Conservation (phyloP, 1,140 invertebrate genomes). For the Hyphantria cunea region DNA sequence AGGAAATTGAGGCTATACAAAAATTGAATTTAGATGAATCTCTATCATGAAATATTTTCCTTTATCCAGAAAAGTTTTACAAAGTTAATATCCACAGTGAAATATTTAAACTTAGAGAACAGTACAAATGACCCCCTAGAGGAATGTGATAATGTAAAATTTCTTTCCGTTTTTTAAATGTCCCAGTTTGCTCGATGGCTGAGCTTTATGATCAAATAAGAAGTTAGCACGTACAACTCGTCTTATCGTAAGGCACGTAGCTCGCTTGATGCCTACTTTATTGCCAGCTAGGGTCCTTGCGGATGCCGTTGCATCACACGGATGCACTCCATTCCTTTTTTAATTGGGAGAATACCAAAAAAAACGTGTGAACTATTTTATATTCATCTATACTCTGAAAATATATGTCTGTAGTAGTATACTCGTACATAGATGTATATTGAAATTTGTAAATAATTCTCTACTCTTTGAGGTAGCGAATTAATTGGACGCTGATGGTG, state of each 20-base stretch:
- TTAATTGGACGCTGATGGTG: conserved; percentile 15
- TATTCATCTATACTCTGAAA: no score
- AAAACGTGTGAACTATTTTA: conserved; percentile 26
- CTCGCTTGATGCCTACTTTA: conserved; percentile 63
- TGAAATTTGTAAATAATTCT: conserved; percentile 12
- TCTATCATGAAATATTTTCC: conserved; percentile 23
- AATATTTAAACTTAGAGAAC: conserved; percentile 30
- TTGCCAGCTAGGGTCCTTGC: conserved; percentile 41
- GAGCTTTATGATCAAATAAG: conserved; percentile 39
- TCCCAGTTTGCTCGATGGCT: conserved; percentile 34
- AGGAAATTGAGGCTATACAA: no score
- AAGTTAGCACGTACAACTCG: conserved; percentile 57
- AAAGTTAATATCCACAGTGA: conserved; percentile 25
- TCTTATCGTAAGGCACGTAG: conserved; percentile 54
- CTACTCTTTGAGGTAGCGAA: conserved; percentile 22
- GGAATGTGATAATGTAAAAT: conserved; percentile 43
- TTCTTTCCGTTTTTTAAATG: conserved; percentile 32
- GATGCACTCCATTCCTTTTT: conserved; percentile 37
- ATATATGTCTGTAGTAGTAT: no score
- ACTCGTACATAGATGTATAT: no score
- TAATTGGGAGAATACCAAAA: conserved; percentile 38
- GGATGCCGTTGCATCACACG: conserved; percentile 49
- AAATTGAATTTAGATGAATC: conserved; percentile 14
- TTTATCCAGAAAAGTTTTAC: conserved; percentile 17
- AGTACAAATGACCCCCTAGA: conserved; percentile 27